Evolutionary conservation across 2,113 vertebrate species (phyloP), one percentile per base, ranked within the genome.

Genomic region (Kryptolebias marmoratus): DNA sequence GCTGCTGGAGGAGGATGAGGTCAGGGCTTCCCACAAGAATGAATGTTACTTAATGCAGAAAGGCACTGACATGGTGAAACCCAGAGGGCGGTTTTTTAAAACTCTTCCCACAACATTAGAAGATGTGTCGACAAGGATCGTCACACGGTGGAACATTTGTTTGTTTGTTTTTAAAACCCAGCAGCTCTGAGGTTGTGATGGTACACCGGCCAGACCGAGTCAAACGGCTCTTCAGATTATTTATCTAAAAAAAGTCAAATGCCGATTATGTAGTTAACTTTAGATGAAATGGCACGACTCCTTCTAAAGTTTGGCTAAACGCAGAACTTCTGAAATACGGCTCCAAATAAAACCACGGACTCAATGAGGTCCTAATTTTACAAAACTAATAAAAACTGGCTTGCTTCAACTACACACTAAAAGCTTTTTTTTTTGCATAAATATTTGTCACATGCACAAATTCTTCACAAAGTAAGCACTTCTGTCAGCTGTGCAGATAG

Each of bases 41-140:
- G 30, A 13, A 55, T 14, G 27, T 67, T 64, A 28, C 61, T 22
- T 14, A 65, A 62, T 31, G 64, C 63, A 69, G 27, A 36, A 2
- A 14, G 32, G 15, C 6, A 2, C 11, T 13, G 49, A 44, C 50
- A 27, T 54, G 49, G 22, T 64, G 36, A 64, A 67, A 68, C 58
- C 5, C 62, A 1, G 4, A 61, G 28, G 11, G 39, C 4, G 2
- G 12, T 13, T 62, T 61, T 18, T 22, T 56, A 8, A 59, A 66
- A 62, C 56, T 76, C 56, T 60, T 73, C 52, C 56, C 30, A 67
- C 68, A 68, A 69, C 64, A 62, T 22, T 53, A 53, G 13, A 12
- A 67, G 31, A 50, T 27, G 4, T 15, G 48, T 15, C 52, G 42
- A 47, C 55, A 31, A 36, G 49, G 22, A 59, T 64, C 1, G 58